Conservation (phyloP, 2,113 vertebrate genomes). For the Actenoides lindsayi region DNA sequence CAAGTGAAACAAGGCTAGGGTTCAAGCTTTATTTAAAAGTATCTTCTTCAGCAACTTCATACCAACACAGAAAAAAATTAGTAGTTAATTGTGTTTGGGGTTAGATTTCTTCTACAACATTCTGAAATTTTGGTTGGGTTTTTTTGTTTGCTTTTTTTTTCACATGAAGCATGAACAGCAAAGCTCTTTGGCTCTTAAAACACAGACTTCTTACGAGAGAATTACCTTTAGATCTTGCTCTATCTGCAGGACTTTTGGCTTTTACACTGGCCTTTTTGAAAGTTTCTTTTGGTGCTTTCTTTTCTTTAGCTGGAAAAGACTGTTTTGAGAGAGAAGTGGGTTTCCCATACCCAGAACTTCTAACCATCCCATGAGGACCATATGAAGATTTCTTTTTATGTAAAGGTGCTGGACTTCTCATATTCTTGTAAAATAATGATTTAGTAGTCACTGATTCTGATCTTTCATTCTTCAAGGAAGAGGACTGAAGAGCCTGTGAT, state of each 20-base stretch:
- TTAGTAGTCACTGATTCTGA: conserved; percentile 30
- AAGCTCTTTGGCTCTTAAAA: neutral
- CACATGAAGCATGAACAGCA: neutral
- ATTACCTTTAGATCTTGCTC: conserved; percentile 78
- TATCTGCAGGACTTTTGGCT: conserved; percentile 54
- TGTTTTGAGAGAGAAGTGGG: conserved; percentile 61
- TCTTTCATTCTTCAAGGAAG: conserved; percentile 49
- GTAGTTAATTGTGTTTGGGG: neutral
- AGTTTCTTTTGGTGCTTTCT: conserved; percentile 68
- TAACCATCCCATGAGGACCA: conserved; percentile 57
- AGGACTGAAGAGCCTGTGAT: conserved; percentile 26
- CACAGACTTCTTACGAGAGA: neutral
- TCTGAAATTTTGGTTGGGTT: neutral
- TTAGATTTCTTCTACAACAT: neutral
- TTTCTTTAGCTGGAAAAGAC: conserved; percentile 59
- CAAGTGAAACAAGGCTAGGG: neutral
- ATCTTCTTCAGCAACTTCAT: neutral
- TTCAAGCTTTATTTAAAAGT: neutral
- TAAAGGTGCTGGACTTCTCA: conserved; percentile 61
- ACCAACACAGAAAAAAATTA: neutral
- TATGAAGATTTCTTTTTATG: conserved; percentile 70
- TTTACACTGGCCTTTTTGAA: conserved; percentile 54
- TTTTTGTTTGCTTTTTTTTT: no score
- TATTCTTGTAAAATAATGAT: conserved; percentile 45
- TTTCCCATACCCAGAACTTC: conserved; percentile 80